Conservation (phyloP, 2,888 invertebrate species). For the Halocaridina rubra region DNA sequence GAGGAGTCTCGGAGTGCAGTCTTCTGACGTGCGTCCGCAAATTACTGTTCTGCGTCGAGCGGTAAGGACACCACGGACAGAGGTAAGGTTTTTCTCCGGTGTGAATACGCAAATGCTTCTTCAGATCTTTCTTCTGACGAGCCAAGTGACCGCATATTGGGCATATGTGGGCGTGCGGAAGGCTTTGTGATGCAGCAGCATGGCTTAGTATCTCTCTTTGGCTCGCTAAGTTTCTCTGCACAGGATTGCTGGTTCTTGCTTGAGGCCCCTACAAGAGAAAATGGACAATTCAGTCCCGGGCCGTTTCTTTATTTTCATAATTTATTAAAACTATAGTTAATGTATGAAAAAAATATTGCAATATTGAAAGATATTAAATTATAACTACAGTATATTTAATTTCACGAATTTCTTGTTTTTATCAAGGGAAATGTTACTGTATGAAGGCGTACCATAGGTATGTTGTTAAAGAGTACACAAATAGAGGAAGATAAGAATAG, state of each 20-base stretch:
- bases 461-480: no score
- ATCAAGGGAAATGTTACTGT: no score
- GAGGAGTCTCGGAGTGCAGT: constrained; percentile 31
- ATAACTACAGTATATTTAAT: no score
- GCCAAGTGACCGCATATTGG: constrained; percentile 59
- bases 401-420: no score
- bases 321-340: no score
- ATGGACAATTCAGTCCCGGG: constrained; percentile 52
- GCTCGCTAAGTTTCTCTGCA: constrained; percentile 37
- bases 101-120: constrained; percentile 61
- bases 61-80: constrained; percentile 54
- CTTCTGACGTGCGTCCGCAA: constrained; percentile 54
- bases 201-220: constrained; percentile 48
- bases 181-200: constrained; percentile 34
- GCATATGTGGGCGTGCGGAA: constrained; percentile 49
- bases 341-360: no score
- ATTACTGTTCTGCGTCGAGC: constrained; percentile 63
- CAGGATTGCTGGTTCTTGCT: constrained; percentile 38
- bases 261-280: constrained; percentile 56
- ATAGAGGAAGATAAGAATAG: no score
- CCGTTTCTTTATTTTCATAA: not conserved
- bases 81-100: constrained; percentile 62
- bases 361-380: no score
- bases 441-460: no score
- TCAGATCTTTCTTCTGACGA: constrained; percentile 59